Base-by-base conservation (phyloP, 2,113 vertebrate species). In the Cynocephalus volans region DNA sequence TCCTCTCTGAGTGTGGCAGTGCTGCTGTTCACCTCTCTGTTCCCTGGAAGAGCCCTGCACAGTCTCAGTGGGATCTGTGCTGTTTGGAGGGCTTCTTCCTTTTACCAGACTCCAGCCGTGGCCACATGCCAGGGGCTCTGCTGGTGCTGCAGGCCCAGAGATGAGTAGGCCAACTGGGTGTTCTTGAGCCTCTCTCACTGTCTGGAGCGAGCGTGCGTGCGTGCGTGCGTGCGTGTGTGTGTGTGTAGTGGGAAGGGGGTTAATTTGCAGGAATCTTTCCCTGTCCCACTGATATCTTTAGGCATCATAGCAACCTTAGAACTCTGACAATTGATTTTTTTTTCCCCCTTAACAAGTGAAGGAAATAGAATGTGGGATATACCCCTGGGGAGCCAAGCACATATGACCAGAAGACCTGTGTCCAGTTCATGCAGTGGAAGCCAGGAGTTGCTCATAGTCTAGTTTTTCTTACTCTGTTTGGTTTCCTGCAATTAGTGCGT, bases 301-400 rank as follows among this genome's bases (percentile, higher is more conserved):
- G 41, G 19, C 10, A 82, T 28, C 58, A 67, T 10, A 83, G 70
- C 45, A 93, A 41, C 1, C 56, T 77, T 62, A 87, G n/a, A 79
- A 56, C 5, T 73, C 65, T 88, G 45, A 56, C 88, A 93, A 81
- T 6, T 14, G 67, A 24, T 4, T 13, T 28, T 65, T 13, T 65
- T 36, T 93, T 45, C 31, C 45, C 72, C 93, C 60, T 52, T 28
- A 12, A 88, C 52, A 79, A 93, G 87, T 26, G 50, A 96, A 85
- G 58, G 56, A 23, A 28, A 21, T 48, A 82, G 21, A 64, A 50
- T 50, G 31, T 60, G 45, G 21, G 36, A 70, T 50, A 33, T 54
- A 54, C 82, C 41, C 48, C 67, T 76, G 72, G 87, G 7, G 0
- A 26, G 19, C 3, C 5, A 11, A 33, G 14, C 26, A 26, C n/a